Evolutionary conservation across 53 echinoderm and acorn worm genomes (phyloP), one percentile per base, ranked within the genome.

Genomic region (Holothuria scabra): DNA sequence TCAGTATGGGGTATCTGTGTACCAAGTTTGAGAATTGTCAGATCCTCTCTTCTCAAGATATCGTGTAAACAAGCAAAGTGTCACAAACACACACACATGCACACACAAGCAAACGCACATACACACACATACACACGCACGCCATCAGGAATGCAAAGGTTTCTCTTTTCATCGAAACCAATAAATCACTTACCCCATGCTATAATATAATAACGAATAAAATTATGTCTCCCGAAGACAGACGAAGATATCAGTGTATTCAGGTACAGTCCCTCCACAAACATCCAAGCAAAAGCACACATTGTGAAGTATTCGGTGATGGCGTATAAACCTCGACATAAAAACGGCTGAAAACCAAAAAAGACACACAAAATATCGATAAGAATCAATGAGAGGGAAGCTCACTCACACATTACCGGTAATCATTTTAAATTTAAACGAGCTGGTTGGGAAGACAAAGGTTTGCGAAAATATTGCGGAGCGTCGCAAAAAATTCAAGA

Each of bases 221-320:
- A 97, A 29, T 90, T 90, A 23, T 93, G 97, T 65, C 88, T 94
- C 32, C 92, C 88, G 67, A 97, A 97, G 72, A 97, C 97, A 31
- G 92, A 88, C 12, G 92, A 82, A 29, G 97, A 93, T 12, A 97
- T 85, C 24, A 97, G 85, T 46, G 86, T 90, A 34, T 94, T 97
- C 29, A 97, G 87, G 64, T 97, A 97, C 44, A 94, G 66, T 5
- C 97, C 97, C 70, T 97, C 97, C 26, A 97, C 91, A 60, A 97
- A 97, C 97, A 97, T 97, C 97, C 97, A 97, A 23, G 92, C 88
- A 74, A 94, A 94, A 11, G 90, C 90, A 79, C 90, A 86, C 25
- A 97, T 67, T 19, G 92, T 85, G 35, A 86, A 86, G 28, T 97
- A 97, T 60, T 94, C 90, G 8, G 89, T 65, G 21, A 92, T 38